These are phyloP conservation scores for Solenopsis fugax DNA, from an alignment of 1,140 invertebrate genomes.

Conservation along the genomic window DNA sequence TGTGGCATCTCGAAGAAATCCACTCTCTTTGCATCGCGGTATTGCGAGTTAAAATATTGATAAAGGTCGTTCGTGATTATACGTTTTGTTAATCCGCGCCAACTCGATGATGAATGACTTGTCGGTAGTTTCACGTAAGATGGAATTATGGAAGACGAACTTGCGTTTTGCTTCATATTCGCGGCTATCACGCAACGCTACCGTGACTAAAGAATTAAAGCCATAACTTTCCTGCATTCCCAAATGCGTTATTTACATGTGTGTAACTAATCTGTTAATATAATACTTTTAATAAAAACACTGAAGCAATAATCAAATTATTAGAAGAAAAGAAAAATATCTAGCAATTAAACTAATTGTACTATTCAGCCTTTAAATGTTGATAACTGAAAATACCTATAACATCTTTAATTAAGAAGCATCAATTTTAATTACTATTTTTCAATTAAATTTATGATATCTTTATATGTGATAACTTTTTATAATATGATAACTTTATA, in stretches of 20 bases:
- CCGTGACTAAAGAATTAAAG: constrained; percentile 9
- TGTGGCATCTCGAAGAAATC: neutral
- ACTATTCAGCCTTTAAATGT: neutral
- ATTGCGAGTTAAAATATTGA: constrained; percentile 52
- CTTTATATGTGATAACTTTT: neutral
- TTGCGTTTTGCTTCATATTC: constrained; percentile 8
- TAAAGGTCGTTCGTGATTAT: constrained; percentile 53
- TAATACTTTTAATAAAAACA: neutral
- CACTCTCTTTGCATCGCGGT: constrained; percentile 38
- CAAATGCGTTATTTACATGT: constrained; percentile 10
- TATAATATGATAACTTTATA: neutral
- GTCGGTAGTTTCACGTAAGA: neutral
- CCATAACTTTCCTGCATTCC: neutral
- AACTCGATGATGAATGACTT: constrained; percentile 11
- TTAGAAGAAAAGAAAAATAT: neutral
- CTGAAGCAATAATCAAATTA: neutral
- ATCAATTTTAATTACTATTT: neutral
- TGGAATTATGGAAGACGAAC: neutral
- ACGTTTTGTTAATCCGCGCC: constrained; percentile 23
- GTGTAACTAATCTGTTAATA: neutral
- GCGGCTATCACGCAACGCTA: neutral
- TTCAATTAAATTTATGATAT: neutral
- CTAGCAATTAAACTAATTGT: neutral
- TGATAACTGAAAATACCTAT: neutral
- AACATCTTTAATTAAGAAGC: neutral